Percentiles rank a stretch among this genome's conserved stretches.
phyloP scores from a whole-genome alignment of 2,113 vertebrate species.

The Empidonax traillii region DNA sequence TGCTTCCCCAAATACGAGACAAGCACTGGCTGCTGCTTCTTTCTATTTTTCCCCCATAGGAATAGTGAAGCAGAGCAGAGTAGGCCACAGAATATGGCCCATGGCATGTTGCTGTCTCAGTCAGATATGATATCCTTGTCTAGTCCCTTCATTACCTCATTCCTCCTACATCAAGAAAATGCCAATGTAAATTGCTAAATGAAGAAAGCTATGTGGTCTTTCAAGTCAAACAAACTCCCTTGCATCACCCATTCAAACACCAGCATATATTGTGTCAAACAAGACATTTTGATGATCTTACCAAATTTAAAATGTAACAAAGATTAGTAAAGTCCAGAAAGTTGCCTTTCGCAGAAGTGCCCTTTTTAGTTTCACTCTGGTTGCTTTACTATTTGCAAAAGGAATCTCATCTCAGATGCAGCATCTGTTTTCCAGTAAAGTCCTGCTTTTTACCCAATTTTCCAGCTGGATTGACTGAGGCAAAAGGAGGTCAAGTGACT shows the following conservation, averaged over 20 bases:
- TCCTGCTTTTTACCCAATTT: constrained; percentile 67
- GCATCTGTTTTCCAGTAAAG: constrained; percentile 60
- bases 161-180: constrained; percentile 45
- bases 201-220: constrained; percentile 50
- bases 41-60: not conserved
- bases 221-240: constrained; percentile 25
- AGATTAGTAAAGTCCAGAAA: not conserved
- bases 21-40: not conserved
- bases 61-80: not conserved
- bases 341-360: not conserved
- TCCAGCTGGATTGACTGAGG: constrained; percentile 67
- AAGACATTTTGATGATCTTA: not conserved
- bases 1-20: not conserved
- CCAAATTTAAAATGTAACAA: not conserved
- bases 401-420: constrained; percentile 38
- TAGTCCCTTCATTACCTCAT: constrained; percentile 50
- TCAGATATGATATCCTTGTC: not conserved
- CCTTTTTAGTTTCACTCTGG: not conserved
- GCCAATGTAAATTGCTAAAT: constrained; percentile 46
- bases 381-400: constrained; percentile 17
- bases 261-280: not conserved
- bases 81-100: not conserved
- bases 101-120: not conserved
- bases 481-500: constrained; percentile 72
- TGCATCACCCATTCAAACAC: constrained; percentile 18